phyloP scores from a whole-genome alignment of 2,888 invertebrate species.

The Andrena dorsata region DNA sequence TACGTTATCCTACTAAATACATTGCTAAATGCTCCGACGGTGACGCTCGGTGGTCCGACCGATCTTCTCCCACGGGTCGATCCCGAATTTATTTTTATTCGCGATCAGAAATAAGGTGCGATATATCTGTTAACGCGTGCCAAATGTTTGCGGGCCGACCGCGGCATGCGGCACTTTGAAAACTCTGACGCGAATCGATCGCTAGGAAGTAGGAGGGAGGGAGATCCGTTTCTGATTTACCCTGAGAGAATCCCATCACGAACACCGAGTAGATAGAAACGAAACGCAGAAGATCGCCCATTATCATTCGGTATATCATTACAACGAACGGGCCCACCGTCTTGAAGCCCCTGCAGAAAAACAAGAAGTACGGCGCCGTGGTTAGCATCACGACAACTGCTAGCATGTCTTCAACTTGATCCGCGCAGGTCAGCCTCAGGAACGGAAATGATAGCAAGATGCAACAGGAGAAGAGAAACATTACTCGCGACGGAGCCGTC shows the following conservation, averaged over 20 bases:
- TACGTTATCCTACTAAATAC: background rate
- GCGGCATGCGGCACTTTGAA: background rate
- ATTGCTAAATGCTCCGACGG: background rate
- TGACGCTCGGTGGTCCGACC: background rate
- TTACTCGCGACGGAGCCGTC: conserved; percentile 95
- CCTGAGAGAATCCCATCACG: conserved; percentile 98
- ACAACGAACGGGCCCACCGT: conserved; percentile 99
- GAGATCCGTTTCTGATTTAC: conserved; percentile 84
- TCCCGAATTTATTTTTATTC: conserved; percentile 32
- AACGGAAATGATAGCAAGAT: conserved; percentile 95
- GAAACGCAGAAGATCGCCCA: conserved; percentile 97
- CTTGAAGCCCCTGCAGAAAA: conserved; percentile 99
- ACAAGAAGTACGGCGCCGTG: conserved; percentile 98
- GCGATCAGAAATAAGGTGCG: conserved; percentile 25
- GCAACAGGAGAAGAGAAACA: conserved; percentile 97
- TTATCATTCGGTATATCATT: conserved; percentile 99
- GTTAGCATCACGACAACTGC: conserved; percentile 97
- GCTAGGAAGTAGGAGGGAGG: background rate
- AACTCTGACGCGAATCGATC: background rate
- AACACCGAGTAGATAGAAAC: conserved; percentile 98
- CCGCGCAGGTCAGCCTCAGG: conserved; percentile 93
- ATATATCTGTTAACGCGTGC: conserved; percentile 23
- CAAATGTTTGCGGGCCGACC: conserved; percentile 24
- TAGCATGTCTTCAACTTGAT: conserved; percentile 95
- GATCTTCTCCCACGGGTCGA: background rate